Evolutionary conservation across 2,113 vertebrate species (phyloP).

Genomic region (Hippocampus barbouri): DNA sequence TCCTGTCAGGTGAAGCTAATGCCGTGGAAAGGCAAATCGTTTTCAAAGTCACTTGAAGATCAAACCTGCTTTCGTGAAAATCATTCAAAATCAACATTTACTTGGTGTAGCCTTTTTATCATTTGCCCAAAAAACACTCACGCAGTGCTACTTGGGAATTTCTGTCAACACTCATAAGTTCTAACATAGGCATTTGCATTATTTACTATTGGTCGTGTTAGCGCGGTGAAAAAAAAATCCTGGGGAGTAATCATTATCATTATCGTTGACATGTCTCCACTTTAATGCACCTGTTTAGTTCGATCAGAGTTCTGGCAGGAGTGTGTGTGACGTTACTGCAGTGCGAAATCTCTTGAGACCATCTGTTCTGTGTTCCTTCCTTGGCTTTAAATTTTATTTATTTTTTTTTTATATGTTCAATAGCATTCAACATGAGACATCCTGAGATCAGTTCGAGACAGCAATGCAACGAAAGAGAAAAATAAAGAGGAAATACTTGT

Average conservation of each 20-base stretch:
- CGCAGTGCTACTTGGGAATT: not conserved
- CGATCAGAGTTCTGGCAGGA: not conserved
- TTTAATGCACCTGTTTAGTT: not conserved
- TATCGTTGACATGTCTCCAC: not conserved
- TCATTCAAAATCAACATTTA: not conserved
- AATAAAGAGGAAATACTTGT: not conserved
- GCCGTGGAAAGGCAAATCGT: constrained; percentile 49
- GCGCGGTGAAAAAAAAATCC: not conserved
- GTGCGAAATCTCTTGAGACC: not conserved
- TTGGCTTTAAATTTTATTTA: not conserved
- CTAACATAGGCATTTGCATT: not conserved
- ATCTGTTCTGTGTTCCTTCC: not conserved
- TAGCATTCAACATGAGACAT: not conserved
- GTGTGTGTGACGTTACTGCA: not conserved
- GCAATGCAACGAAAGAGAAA: not conserved
- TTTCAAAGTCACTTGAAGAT: constrained; percentile 72
- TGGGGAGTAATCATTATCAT: not conserved
- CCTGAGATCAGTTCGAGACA: not conserved
- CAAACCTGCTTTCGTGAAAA: constrained; percentile 46
- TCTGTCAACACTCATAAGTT: not conserved
- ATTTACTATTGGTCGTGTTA: not conserved
- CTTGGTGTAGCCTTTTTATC: not conserved
- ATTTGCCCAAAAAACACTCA: not conserved
- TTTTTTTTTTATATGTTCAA: not conserved
- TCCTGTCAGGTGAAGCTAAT: constrained; percentile 51